phyloP scores from a whole-genome alignment of 2,888 invertebrate genomes.

The Mesorhabditis belari region DNA sequence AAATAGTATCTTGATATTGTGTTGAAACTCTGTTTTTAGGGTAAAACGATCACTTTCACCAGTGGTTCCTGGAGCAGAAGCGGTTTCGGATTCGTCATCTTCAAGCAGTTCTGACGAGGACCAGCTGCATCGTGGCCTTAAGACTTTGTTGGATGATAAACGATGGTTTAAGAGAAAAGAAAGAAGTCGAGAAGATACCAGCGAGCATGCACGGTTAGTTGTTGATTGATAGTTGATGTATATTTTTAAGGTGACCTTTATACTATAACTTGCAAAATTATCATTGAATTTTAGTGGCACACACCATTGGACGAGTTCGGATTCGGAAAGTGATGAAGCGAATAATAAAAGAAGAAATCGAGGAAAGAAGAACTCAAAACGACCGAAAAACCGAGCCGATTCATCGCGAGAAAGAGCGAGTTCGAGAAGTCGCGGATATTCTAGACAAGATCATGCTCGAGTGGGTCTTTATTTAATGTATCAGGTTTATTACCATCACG shows the following conservation, averaged over 20 bases:
- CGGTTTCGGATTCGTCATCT: not conserved
- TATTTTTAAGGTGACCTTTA: not conserved
- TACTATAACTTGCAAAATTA: too few relatives aligned
- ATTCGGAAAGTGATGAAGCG: not conserved
- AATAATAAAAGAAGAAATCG: not conserved
- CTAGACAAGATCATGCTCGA: too few relatives aligned
- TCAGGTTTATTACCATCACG: too few relatives aligned
- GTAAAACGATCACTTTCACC: not conserved
- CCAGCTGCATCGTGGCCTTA: too few relatives aligned
- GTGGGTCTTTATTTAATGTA: too few relatives aligned
- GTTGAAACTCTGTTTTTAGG: not conserved
- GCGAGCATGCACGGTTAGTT: not conserved
- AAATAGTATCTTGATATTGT: too few relatives aligned
- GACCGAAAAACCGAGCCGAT: not conserved
- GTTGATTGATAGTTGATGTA: not conserved
- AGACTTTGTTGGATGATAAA: too few relatives aligned
- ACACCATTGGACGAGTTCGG: not conserved
- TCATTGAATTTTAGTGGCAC: too few relatives aligned
- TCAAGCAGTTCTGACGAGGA: not conserved
- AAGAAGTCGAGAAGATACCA: too few relatives aligned
- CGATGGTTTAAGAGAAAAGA: too few relatives aligned
- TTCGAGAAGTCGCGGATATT: too few relatives aligned
- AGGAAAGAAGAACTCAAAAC: not conserved
- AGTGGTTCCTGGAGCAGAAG: not conserved
- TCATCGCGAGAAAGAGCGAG: too few relatives aligned